Conservation (phyloP, 1,140 invertebrate genomes). For the Apis dorsata region DNA sequence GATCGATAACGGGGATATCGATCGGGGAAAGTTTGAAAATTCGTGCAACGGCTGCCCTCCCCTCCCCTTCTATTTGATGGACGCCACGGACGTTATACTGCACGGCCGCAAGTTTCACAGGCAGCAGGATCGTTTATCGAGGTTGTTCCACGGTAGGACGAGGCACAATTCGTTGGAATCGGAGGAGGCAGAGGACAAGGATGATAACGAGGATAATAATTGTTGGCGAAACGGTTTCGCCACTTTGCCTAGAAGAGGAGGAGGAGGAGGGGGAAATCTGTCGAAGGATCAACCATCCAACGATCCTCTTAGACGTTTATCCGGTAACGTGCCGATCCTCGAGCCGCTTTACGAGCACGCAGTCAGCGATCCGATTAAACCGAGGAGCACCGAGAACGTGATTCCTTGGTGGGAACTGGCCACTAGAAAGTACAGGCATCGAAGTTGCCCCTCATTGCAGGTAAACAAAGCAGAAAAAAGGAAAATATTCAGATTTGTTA, state of each 20-base stretch:
- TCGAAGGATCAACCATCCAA: slow-evolving; percentile 55
- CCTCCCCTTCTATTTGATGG: slow-evolving; percentile 59
- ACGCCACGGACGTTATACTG: slow-evolving; percentile 74
- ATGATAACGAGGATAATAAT: slow-evolving; percentile 3
- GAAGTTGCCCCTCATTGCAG: slow-evolving; percentile 86
- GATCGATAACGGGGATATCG: not conserved
- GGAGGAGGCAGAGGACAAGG: slow-evolving; percentile 53
- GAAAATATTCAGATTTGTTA: not conserved
- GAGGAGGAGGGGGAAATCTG: slow-evolving; percentile 35
- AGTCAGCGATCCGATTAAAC: slow-evolving; percentile 74
- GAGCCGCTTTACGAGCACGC: slow-evolving; percentile 79
- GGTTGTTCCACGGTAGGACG: slow-evolving; percentile 47
- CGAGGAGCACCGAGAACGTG: slow-evolving; percentile 69
- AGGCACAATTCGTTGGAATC: slow-evolving; percentile 67
- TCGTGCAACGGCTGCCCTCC: not conserved
- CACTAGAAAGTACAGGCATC: slow-evolving; percentile 86
- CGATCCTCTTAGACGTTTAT: slow-evolving; percentile 69
- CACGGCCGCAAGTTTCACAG: slow-evolving; percentile 43
- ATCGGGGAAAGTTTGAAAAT: not conserved
- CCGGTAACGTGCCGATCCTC: slow-evolving; percentile 72
- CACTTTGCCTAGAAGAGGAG: slow-evolving; percentile 70
- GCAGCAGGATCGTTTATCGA: slow-evolving; percentile 22
- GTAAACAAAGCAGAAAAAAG: slow-evolving; percentile 71
- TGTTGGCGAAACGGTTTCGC: slow-evolving; percentile 57
- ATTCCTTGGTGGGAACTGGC: slow-evolving; percentile 93